Evolutionary conservation across 2,888 invertebrate species (phyloP).

Genomic region (Psylliodes chrysocephalus): DNA sequence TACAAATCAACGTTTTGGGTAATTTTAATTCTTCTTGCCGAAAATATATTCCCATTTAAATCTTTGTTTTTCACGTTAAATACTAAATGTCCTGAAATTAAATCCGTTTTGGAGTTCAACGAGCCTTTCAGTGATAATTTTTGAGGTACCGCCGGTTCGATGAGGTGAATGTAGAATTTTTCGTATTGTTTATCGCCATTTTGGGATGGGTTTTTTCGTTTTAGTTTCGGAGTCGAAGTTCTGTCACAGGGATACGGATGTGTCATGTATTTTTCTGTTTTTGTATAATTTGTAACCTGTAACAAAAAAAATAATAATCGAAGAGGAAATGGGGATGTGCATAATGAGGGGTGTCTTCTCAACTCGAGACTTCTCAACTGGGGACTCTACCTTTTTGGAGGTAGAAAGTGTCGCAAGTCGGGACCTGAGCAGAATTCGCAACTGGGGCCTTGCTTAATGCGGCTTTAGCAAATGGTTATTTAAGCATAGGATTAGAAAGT

Average conservation of each 20-base stretch:
- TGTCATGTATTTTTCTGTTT: background rate
- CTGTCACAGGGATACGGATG: background rate
- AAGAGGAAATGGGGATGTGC: no score
- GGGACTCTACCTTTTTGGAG: no score
- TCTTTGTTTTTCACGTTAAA: background rate
- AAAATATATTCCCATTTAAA: background rate
- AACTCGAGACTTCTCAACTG: no score
- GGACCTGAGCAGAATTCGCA: no score
- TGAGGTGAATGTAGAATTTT: constrained; percentile 11
- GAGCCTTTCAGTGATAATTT: background rate
- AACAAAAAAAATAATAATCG: background rate
- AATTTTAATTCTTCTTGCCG: background rate
- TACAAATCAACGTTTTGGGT: background rate
- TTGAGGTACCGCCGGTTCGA: background rate
- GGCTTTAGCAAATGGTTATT: no score
- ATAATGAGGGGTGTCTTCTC: no score
- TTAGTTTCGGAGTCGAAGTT: constrained; percentile 1
- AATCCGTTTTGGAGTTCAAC: background rate
- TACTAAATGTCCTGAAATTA: background rate
- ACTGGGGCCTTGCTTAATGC: no score
- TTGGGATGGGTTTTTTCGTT: background rate
- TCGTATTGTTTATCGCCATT: background rate
- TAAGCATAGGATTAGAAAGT: no score
- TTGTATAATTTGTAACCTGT: background rate
- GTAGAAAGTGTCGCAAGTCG: no score